Evolutionary conservation across 2,113 vertebrate species (phyloP), one percentile per base, ranked within the genome.

Genomic region (Carollia perspicillata): DNA sequence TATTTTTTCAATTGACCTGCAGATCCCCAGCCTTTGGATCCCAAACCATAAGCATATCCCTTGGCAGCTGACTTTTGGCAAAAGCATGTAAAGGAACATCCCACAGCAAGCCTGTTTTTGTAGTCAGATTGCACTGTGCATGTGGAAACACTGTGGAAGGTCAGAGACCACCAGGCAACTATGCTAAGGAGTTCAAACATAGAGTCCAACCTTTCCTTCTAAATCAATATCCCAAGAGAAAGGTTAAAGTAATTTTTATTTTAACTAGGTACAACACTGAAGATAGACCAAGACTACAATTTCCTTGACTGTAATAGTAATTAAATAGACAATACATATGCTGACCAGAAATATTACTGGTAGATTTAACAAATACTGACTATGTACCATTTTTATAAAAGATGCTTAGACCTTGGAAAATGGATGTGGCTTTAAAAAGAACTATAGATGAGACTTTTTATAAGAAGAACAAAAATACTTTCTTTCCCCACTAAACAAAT

Each of bases 11-110:
- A 79, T 0, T 42, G 55, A 20, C 78, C 77, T 90, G 60, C 79
- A 68, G 69, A 72, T 49, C 0, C 2, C 58, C 51, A 93, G 85
- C 47, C 93, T 92, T 96, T 87, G 95, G 83, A 95, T 86, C 79
- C 83, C 79, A 78, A 98, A 93, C 74, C 96, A 97, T 95, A 95
- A 97, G 98, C 97, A 97, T 80, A 94, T 84, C 95, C 51, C 40
- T 93, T 93, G 93, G 95, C 96, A 95, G 80, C 0, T 20, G 77
- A 71, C 87, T 97, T 92, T 93, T 95, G 97, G 95, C 96, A 96
- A 78, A 88, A 89, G 49, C 84, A 87, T 87, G 71, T 81, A 69
- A 30, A 80, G 90, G 51, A 60, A 18, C 63, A 35, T 80, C 90
- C 86, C 90, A 96, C 87, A 49, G 72, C 81, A 53, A 0, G 0